A percentile compares a stretch with the other conserved stretches of the same genome.
phyloP scores from a whole-genome alignment of 1,140 invertebrate species.

The Pararge aegeria region DNA sequence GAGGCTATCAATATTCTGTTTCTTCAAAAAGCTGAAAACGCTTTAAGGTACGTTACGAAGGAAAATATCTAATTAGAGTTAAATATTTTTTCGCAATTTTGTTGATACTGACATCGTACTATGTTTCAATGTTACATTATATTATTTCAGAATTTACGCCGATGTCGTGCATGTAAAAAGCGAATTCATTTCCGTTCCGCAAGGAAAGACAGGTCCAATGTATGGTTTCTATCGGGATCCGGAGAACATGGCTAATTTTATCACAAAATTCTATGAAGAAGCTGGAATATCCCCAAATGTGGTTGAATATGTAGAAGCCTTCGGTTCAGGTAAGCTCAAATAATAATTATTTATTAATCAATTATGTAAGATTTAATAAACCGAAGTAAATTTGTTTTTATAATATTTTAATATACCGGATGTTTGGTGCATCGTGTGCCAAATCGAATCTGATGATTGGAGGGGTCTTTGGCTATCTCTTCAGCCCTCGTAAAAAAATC shows the following conservation, averaged over 20 bases:
- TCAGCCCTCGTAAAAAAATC: too few relatives aligned
- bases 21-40: conserved; percentile 88
- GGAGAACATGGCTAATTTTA: conserved; percentile 76
- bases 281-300: conserved; percentile 81
- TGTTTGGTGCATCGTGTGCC: too few relatives aligned
- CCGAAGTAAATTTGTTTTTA: too few relatives aligned
- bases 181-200: conserved; percentile 53
- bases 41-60: conserved; percentile 80
- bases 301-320: conserved; percentile 87
- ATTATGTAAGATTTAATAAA: too few relatives aligned
- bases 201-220: conserved; percentile 25
- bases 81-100: too few relatives aligned
- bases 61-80: neutral
- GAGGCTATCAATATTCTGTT: conserved; percentile 88
- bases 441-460: too few relatives aligned
- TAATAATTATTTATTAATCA: too few relatives aligned
- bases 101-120: too few relatives aligned
- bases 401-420: too few relatives aligned
- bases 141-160: conserved; percentile 82
- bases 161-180: conserved; percentile 84
- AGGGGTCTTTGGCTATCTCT: too few relatives aligned
- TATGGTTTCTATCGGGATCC: conserved; percentile 78
- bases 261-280: conserved; percentile 83
- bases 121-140: too few relatives aligned
- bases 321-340: conserved; percentile 81